Percentiles rank a stretch among this genome's conserved stretches.
These are phyloP conservation scores for Chloropsis hardwickii DNA, from an alignment of 2,113 vertebrate genomes.

Conservation along the genomic window DNA sequence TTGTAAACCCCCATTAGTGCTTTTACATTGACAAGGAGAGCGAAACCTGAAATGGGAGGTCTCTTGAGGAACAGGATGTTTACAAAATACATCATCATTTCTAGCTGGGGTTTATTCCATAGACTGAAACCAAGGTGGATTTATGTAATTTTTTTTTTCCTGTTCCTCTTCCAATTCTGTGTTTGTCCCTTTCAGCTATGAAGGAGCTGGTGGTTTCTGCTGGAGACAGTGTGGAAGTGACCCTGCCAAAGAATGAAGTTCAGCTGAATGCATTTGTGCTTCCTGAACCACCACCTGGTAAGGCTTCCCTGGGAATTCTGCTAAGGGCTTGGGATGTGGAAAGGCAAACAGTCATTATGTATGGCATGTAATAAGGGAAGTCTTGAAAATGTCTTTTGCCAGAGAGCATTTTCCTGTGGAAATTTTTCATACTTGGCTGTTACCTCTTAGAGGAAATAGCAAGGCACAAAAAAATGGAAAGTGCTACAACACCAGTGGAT, in stretches of 20 bases:
- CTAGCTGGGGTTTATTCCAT: neutral
- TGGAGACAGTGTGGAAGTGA: slow-evolving; percentile 89
- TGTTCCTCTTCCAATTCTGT: neutral
- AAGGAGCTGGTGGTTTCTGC: slow-evolving; percentile 93
- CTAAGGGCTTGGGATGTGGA: neutral
- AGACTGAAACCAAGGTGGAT: neutral
- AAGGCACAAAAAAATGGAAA: neutral
- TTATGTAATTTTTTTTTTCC: neutral
- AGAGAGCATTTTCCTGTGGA: neutral
- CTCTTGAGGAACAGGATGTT: neutral
- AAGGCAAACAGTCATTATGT: neutral
- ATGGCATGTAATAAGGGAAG: neutral
- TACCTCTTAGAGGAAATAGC: neutral
- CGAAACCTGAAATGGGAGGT: neutral
- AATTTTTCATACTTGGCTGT: neutral
- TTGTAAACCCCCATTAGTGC: neutral
- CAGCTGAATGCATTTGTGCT: slow-evolving; percentile 91
- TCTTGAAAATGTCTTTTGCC: neutral
- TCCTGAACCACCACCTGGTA: slow-evolving; percentile 80
- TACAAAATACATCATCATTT: neutral
- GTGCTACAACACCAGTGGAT: neutral
- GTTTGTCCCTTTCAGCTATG: slow-evolving; percentile 65
- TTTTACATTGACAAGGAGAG: neutral
- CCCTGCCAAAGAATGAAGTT: slow-evolving; percentile 87
- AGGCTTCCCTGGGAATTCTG: neutral